Base-by-base conservation (phyloP, 2,888 invertebrate genomes). In the Brenthis ino region DNA sequence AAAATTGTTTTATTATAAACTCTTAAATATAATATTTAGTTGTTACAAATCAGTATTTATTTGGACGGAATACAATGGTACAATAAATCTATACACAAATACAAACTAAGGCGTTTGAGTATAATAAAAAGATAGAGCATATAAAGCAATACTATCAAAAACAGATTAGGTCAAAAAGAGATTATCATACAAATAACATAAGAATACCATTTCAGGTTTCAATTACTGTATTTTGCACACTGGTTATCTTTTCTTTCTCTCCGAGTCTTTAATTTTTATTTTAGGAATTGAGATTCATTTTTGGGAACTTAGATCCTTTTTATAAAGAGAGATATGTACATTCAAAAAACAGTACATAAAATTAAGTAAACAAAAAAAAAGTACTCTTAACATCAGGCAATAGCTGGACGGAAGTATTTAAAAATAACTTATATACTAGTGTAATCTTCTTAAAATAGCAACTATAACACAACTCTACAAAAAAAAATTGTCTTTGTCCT, bases 261-360 rank as follows among this genome's bases (percentile, higher is more conserved):
- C 28, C 0, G 3, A 28, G 28, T 28, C 28, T 28, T 28, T 28
- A 4, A 28, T 4, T 28, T 28, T 28, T 28, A 28, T 1, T 37
- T 37, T n/a, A 50, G 20, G 11, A 50, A 33, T n/a, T 63, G 66
- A 75, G 69, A 74, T 74, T 72, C 74, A 70, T 4, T 54, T 20
- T 72, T 74, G 76, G 37, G 33, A 37, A 37, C 56, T 33, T 56
- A 4, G 37, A 11, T 43, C n/a, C 33, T 37, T 37, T 4, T 33
- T 20, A 33, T 33, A 33, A n/a, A 56, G 24, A 8, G 8, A 12
- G 8, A 14, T n/a, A 33, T 20, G 28, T 28, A 16, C 43, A 54
- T 16, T 55, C 28, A 50, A 54, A 50, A 55, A 48, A 14, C 14
- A 37, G 6, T 14, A 47, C 28, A 37, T 33, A 54, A 5, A 61